Conservation (phyloP, 2,797 vertebrate genomes). For the Arremon aurantiirostris region DNA sequence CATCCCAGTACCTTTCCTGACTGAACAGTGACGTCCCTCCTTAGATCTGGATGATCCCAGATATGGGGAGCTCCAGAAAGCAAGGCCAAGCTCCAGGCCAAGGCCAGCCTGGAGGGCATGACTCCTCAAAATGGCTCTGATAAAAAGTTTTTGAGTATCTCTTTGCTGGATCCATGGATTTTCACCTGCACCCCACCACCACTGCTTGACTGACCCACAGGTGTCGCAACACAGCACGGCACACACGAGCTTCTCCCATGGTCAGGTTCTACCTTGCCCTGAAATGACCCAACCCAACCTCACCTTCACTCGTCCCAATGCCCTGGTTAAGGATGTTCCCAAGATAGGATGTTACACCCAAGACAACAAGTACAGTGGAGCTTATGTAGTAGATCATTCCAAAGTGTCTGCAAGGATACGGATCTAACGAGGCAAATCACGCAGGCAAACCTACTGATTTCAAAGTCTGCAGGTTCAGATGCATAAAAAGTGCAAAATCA, state of each 20-base stretch:
- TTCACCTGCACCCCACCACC: neutral
- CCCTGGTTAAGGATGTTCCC: neutral
- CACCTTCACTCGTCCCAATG: neutral
- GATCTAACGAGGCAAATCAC: conserved; percentile 41
- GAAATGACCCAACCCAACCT: neutral
- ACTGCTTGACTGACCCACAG: accelerated
- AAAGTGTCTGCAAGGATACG: neutral
- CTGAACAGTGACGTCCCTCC: accelerated
- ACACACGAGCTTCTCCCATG: neutral
- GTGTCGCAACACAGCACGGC: neutral
- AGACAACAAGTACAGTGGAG: neutral
- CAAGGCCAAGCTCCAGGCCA: neutral
- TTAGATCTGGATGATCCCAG: neutral
- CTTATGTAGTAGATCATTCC: neutral
- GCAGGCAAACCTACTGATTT: conserved; percentile 46
- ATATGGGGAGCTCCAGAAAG: neutral
- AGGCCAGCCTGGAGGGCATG: neutral
- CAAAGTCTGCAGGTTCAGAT: conserved; percentile 51
- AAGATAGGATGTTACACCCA: neutral
- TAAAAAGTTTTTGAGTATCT: neutral
- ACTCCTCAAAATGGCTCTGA: neutral
- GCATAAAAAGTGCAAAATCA: conserved; percentile 64
- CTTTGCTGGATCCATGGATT: neutral
- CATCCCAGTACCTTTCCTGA: neutral
- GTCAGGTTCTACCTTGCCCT: neutral